Conservation (phyloP, 1,140 invertebrate genomes). For the Lasioglossum albipes region DNA sequence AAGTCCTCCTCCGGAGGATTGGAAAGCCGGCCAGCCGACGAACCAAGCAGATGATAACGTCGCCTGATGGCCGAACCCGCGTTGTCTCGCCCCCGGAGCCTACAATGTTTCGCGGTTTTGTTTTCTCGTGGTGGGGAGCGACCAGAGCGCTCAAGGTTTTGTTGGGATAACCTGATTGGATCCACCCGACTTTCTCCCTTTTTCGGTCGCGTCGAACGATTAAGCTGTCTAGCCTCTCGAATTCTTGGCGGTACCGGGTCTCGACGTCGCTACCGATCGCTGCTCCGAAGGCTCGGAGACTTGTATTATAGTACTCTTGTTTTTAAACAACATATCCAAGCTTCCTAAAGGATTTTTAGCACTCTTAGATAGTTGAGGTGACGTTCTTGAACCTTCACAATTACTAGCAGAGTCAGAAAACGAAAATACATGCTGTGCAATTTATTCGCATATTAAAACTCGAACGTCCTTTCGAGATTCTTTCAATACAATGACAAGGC, state of each 20-base stretch:
- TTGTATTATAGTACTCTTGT: too few species aligned
- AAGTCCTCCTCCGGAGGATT: neutral
- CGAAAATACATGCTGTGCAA: too few species aligned
- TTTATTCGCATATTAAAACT: too few species aligned
- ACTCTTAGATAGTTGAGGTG: too few species aligned
- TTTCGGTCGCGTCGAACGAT: neutral
- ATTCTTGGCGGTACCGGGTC: neutral
- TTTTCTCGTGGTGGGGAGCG: neutral
- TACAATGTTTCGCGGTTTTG: constrained; percentile 11
- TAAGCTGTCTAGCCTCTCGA: neutral
- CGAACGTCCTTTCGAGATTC: too few species aligned
- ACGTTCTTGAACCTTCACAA: too few species aligned
- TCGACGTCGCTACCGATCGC: neutral
- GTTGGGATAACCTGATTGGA: neutral
- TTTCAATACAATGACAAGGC: too few species aligned
- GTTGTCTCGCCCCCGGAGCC: neutral
- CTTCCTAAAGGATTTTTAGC: too few species aligned
- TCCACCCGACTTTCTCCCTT: neutral
- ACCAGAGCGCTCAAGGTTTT: neutral
- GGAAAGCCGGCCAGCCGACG: neutral
- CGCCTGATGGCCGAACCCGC: neutral
- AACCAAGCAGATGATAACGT: neutral
- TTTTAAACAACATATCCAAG: too few species aligned
- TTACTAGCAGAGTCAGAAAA: too few species aligned
- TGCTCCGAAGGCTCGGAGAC: too few species aligned